Evolutionary conservation across 1,140 invertebrate genomes (phyloP).

Genomic region (Conus ventricosus): DNA sequence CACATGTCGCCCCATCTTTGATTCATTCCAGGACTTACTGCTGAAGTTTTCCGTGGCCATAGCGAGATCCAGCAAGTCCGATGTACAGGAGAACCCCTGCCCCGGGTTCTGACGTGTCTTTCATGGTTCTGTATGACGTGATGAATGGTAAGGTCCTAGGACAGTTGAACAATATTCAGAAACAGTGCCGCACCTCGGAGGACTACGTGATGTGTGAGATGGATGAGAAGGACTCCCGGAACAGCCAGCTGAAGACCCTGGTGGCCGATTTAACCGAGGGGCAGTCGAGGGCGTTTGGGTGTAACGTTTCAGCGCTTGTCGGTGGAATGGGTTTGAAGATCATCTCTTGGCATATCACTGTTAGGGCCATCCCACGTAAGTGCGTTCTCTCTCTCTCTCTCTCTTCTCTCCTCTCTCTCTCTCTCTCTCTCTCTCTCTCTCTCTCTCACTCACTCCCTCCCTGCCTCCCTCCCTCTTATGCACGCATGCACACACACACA

Average conservation of each 20-base stretch:
- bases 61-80: neutral
- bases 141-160: neutral
- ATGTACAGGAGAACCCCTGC: neutral
- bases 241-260: neutral
- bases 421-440: neutral
- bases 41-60: neutral
- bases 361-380: neutral
- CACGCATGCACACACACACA: too few species aligned
- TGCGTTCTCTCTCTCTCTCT: neutral
- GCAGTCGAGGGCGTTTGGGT: constrained; percentile 20
- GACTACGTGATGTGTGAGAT: constrained; percentile 4
- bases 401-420: neutral
- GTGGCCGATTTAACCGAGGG: neutral
- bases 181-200: constrained; percentile 1
- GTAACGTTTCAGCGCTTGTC: constrained; percentile 5
- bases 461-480: too few species aligned
- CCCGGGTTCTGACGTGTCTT: neutral
- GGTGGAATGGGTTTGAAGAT: neutral
- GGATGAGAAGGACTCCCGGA: neutral
- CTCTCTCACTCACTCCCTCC: neutral
- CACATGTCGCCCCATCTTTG: too few species aligned
- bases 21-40: constrained; percentile 13
- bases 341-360: neutral
- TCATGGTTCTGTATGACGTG: neutral
- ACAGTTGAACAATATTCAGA: neutral